phyloP scores from a whole-genome alignment of 1,140 invertebrate species.

The Zaprionus inermis region DNA sequence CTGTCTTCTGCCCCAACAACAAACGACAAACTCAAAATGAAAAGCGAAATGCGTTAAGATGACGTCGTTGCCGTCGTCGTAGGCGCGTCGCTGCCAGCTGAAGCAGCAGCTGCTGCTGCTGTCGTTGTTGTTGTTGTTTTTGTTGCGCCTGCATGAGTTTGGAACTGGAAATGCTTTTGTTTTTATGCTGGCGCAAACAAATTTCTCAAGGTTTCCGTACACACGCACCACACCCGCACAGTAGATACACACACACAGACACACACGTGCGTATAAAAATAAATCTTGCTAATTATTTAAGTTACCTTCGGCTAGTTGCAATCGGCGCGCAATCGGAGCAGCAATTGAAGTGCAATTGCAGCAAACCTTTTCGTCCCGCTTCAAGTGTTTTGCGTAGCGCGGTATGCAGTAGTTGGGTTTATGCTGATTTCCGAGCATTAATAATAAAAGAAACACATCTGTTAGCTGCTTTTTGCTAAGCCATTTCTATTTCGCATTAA shows the following conservation, averaged over 20 bases:
- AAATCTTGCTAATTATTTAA: constrained; percentile 57
- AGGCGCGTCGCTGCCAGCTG: constrained; percentile 14
- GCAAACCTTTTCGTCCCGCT: constrained; percentile 20
- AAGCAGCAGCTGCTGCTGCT: neutral
- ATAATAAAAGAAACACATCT: constrained; percentile 30
- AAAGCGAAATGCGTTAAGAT: constrained; percentile 67
- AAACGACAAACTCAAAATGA: constrained; percentile 58
- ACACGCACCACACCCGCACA: constrained; percentile 33
- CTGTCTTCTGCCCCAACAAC: constrained; percentile 1
- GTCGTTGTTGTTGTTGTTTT: constrained; percentile 6
- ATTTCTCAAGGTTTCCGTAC: constrained; percentile 63
- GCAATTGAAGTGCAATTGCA: constrained; percentile 30
- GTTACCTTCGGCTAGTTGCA: constrained; percentile 62
- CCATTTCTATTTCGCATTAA: constrained; percentile 57
- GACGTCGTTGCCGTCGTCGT: constrained; percentile 57
- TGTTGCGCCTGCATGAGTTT: constrained; percentile 60
- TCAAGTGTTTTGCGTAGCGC: constrained; percentile 34
- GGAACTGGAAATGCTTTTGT: constrained; percentile 57
- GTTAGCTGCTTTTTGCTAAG: constrained; percentile 28
- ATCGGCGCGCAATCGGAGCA: constrained; percentile 37
- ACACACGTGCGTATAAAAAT: constrained; percentile 23
- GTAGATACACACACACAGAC: constrained; percentile 10
- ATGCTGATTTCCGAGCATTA: constrained; percentile 57
- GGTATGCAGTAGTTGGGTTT: constrained; percentile 18
- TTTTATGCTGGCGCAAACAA: constrained; percentile 41